phyloP scores from a whole-genome alignment of 1,140 invertebrate genomes.

The Holcopasites calliopsidis region DNA sequence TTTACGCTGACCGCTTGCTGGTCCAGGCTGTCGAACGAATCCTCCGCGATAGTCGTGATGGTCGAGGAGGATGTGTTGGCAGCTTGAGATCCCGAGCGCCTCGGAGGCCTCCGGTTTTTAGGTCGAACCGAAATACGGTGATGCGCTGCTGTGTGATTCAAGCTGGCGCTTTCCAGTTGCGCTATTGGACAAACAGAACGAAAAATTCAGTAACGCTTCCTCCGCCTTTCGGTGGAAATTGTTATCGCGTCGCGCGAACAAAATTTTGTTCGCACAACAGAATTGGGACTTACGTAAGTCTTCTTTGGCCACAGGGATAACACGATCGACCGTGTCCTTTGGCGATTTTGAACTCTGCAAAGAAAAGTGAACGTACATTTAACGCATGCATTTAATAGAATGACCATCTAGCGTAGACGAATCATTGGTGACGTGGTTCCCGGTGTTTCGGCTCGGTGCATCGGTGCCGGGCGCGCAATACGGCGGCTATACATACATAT shows the following conservation, averaged over 20 bases:
- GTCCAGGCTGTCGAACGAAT: conserved; percentile 70
- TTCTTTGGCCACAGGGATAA: conserved; percentile 68
- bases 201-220: not conserved
- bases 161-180: conserved; percentile 68
- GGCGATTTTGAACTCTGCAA: conserved; percentile 69
- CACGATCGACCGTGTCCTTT: conserved; percentile 64
- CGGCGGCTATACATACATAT: conserved; percentile 48
- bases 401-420: not conserved
- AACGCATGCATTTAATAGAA: not conserved
- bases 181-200: conserved; percentile 56
- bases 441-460: conserved; percentile 32
- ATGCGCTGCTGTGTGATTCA: conserved; percentile 75
- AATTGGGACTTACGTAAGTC: conserved; percentile 75
- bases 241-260: not conserved
- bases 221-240: not conserved
- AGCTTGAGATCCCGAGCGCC: conserved; percentile 57
- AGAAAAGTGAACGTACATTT: conserved; percentile 44
- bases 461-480: conserved; percentile 4
- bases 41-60: conserved; percentile 69
- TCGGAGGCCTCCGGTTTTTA: conserved; percentile 76
- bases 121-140: conserved; percentile 77
- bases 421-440: conserved; percentile 24
- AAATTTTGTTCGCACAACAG: not conserved
- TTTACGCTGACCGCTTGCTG: conserved; percentile 40
- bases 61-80: conserved; percentile 53